Conservation (phyloP, 2,888 invertebrate species). For the Andrena fulva region DNA sequence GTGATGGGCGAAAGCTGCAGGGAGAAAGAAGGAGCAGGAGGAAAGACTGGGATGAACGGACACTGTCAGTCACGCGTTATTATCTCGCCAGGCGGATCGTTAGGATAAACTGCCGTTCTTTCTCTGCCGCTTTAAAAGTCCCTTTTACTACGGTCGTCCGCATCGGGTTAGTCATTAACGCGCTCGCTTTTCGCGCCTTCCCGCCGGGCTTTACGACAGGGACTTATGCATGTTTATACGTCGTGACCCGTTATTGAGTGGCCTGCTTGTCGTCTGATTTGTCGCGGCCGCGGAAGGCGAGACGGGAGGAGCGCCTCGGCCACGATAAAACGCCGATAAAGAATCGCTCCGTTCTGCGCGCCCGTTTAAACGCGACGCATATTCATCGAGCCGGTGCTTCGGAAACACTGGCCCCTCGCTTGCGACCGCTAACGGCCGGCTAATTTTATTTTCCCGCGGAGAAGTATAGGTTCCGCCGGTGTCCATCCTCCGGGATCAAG, state of each 20-base stretch:
- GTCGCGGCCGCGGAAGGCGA: slow-evolving; percentile 9
- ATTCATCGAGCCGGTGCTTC: slow-evolving; percentile 2
- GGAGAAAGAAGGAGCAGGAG: background rate
- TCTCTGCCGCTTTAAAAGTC: slow-evolving; percentile 29
- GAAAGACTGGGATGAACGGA: background rate
- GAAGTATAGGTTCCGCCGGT: background rate
- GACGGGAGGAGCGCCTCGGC: background rate
- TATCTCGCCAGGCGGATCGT: slow-evolving; percentile 37
- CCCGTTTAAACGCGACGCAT: slow-evolving; percentile 17
- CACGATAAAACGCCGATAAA: slow-evolving; percentile 27
- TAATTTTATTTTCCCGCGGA: slow-evolving; percentile 22
- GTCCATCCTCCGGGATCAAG: background rate
- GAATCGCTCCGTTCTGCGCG: slow-evolving; percentile 16
- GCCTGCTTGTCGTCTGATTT: slow-evolving; percentile 20
- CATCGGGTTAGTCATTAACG: slow-evolving; percentile 42
- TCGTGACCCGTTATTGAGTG: slow-evolving; percentile 15
- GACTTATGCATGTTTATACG: slow-evolving; percentile 32
- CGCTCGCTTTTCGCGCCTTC: slow-evolving; percentile 27
- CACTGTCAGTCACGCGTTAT: slow-evolving; percentile 39
- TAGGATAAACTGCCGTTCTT: slow-evolving; percentile 38
- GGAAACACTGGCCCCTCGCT: slow-evolving; percentile 9
- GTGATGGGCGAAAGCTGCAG: background rate
- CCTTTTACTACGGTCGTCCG: slow-evolving; percentile 24
- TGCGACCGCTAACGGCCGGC: background rate
- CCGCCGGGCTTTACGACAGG: slow-evolving; percentile 12